Conservation (phyloP, 2,888 invertebrate species). For the Athripsodes cinereus region DNA sequence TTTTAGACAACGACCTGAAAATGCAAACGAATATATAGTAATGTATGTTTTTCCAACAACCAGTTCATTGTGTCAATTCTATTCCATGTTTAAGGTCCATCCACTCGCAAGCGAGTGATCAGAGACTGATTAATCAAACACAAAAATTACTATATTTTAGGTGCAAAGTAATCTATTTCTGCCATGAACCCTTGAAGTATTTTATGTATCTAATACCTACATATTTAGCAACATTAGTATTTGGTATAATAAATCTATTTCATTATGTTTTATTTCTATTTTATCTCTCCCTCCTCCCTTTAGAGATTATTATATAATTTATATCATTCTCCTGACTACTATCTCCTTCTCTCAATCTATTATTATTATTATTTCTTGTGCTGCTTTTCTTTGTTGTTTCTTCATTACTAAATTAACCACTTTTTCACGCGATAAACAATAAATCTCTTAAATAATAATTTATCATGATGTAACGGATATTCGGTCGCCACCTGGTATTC, state of each 20-base stretch:
- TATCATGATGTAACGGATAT: neutral
- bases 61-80: too few relatives aligned
- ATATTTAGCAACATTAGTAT: neutral
- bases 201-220: too few relatives aligned
- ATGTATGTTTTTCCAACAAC: too few relatives aligned
- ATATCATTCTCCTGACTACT: neutral
- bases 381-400: neutral
- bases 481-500: too few relatives aligned
- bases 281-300: neutral
- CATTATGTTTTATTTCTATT: neutral
- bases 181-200: too few relatives aligned
- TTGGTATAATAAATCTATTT: constrained; percentile 1
- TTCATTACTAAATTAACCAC: neutral
- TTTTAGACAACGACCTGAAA: too few relatives aligned
- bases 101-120: too few relatives aligned
- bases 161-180: too few relatives aligned
- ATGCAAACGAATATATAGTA: too few relatives aligned
- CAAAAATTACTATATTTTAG: too few relatives aligned
- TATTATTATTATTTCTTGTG: neutral
- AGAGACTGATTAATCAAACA: too few relatives aligned
- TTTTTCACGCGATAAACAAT: neutral
- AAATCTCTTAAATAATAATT: neutral
- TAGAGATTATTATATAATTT: neutral
- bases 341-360: neutral
- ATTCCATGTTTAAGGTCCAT: too few relatives aligned